Conservation (phyloP, 1,140 invertebrate genomes). For the Steinernema khuongi region DNA sequence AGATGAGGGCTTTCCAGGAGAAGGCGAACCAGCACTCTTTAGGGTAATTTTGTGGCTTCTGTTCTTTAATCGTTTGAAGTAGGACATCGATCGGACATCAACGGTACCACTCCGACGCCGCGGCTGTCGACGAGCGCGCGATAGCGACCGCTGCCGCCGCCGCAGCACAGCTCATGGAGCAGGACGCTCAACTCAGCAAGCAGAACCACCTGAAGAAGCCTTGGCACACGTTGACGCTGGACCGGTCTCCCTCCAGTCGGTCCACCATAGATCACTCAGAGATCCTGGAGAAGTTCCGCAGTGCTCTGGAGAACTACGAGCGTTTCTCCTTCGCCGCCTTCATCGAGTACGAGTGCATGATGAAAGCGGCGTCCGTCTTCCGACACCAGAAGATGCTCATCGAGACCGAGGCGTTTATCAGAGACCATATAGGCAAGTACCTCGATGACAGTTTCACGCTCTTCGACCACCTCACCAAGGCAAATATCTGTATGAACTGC, state of each 20-base stretch:
- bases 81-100: conserved; percentile 44
- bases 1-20: conserved; percentile 31
- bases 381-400: conserved; percentile 40
- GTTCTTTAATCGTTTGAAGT: conserved; percentile 16
- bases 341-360: conserved; percentile 55
- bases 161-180: conserved; percentile 12
- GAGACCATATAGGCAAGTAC: conserved; percentile 56
- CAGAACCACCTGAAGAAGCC: conserved; percentile 30
- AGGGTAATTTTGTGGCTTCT: conserved; percentile 14
- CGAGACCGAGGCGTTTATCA: conserved; percentile 53
- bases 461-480: conserved; percentile 51
- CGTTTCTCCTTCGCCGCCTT: conserved; percentile 50
- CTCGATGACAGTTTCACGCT: conserved; percentile 50
- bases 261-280: not conserved
- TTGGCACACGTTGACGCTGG: not conserved
- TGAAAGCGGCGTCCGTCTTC: conserved; percentile 42
- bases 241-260: not conserved
- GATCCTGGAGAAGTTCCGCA: conserved; percentile 44
- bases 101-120: conserved; percentile 50
- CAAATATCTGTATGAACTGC: conserved; percentile 47
- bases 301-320: conserved; percentile 48
- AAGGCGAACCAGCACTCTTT: conserved; percentile 30
- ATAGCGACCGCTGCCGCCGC: conserved; percentile 17
- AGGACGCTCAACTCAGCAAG: conserved; percentile 23
- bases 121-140: conserved; percentile 29